phyloP scores from a whole-genome alignment of 2,113 vertebrate genomes.

The Hirundichthys speculiger region DNA sequence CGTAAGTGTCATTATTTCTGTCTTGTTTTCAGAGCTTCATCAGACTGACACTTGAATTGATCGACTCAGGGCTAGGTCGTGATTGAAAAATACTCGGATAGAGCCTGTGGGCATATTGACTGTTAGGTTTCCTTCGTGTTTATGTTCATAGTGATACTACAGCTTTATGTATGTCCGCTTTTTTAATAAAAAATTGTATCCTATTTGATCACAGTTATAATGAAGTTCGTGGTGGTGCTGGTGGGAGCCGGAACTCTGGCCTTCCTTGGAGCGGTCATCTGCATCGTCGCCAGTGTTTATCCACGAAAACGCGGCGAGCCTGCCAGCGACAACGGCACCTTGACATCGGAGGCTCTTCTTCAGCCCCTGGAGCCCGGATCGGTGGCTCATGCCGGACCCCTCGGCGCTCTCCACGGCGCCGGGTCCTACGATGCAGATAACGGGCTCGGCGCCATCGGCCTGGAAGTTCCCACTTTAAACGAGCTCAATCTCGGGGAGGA shows the following conservation, averaged over 20 bases:
- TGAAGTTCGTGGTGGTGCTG: conserved; percentile 95
- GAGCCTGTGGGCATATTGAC: background rate
- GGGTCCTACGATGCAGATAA: conserved; percentile 75
- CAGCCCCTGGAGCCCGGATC: conserved; percentile 64
- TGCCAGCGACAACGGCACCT: conserved; percentile 80
- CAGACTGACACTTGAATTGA: background rate
- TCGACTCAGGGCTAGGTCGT: background rate
- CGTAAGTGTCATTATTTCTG: conserved; percentile 4
- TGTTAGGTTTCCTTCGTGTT: background rate
- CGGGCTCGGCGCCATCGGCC: conserved; percentile 68
- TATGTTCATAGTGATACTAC: background rate
- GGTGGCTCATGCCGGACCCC: conserved; percentile 79
- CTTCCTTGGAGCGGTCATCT: conserved; percentile 93
- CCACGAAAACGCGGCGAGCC: conserved; percentile 82
- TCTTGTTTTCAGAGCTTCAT: background rate
- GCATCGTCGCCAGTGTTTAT: conserved; percentile 94
- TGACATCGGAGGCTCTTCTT: conserved; percentile 72
- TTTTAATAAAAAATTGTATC: background rate
- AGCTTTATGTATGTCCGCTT: background rate
- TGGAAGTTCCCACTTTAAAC: conserved; percentile 76
- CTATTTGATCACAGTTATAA: conserved; percentile 69
- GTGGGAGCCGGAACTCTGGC: conserved; percentile 92
- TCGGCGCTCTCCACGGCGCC: conserved; percentile 86
- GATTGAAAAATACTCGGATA: background rate
- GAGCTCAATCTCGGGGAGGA: conserved; percentile 74